Conservation (phyloP, 1,140 invertebrate genomes). For the Drosophila chauvacae region DNA sequence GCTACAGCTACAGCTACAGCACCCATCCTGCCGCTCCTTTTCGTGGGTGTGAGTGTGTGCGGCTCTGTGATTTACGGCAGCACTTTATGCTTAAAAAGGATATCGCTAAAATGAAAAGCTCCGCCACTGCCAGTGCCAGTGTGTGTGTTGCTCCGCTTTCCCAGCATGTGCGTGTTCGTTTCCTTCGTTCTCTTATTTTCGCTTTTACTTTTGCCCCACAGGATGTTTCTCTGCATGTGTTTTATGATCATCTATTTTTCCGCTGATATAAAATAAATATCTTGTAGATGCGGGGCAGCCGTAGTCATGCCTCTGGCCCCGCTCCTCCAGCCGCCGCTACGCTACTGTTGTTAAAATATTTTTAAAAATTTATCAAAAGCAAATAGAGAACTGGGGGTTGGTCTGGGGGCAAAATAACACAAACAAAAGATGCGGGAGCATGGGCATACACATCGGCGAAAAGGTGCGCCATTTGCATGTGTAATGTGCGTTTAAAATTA, state of each 20-base stretch:
- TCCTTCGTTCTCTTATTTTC: conserved; percentile 60
- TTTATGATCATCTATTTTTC: conserved; percentile 83
- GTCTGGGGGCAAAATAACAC: conserved; percentile 18
- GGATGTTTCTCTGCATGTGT: conserved; percentile 81
- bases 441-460: conserved; percentile 22
- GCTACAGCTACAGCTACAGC: conserved; percentile 33
- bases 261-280: conserved; percentile 83
- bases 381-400: conserved; percentile 64
- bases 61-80: conserved; percentile 81
- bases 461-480: conserved; percentile 73
- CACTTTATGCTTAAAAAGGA: conserved; percentile 84
- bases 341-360: conserved; percentile 67
- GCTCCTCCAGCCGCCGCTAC: conserved; percentile 13
- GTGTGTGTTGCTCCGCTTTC: conserved; percentile 8
- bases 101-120: conserved; percentile 84
- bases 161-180: conserved; percentile 38
- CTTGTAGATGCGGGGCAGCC: conserved; percentile 65
- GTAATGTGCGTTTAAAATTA: conserved; percentile 76
- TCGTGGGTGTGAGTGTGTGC: conserved; percentile 40
- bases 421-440: conserved; percentile 34
- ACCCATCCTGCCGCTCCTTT: conserved; percentile 42
- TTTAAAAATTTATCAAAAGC: conserved; percentile 83
- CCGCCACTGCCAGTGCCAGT: conserved; percentile 37
- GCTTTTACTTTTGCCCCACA: conserved; percentile 76
- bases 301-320: conserved; percentile 25